These are phyloP conservation scores for Heliconius erato DNA, from an alignment of 2,888 invertebrate species.

Conservation along the genomic window DNA sequence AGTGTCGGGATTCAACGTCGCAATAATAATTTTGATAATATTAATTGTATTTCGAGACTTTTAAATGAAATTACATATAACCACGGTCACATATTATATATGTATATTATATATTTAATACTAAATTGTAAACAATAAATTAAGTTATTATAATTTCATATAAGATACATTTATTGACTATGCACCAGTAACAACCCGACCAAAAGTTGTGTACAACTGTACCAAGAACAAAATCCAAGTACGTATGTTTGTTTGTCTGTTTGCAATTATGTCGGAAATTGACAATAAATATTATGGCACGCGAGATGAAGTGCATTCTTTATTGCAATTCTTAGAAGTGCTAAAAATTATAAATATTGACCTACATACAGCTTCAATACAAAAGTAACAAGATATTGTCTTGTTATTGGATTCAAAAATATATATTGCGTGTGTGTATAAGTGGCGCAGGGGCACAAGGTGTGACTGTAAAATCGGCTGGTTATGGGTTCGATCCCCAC, in stretches of 20 bases:
- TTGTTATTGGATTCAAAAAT: too few species aligned
- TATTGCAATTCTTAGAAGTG: conserved; percentile 6
- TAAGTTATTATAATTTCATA: background rate
- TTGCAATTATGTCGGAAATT: conserved; percentile 13
- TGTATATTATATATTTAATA: background rate
- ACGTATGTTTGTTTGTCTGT: conserved; percentile 22
- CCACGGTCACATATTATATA: background rate
- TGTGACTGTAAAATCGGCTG: too few species aligned
- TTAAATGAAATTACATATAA: too few species aligned
- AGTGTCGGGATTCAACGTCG: too few species aligned
- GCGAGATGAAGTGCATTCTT: conserved; percentile 19
- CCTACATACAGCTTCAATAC: too few species aligned
- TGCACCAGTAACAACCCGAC: background rate
- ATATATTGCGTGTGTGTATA: too few species aligned
- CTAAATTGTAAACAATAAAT: background rate
- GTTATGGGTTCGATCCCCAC: too few species aligned
- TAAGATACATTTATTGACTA: background rate
- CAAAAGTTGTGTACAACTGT: background rate
- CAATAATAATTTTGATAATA: background rate
- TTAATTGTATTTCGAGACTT: background rate
- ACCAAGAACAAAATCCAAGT: background rate
- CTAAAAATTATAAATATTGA: conserved; percentile 3
- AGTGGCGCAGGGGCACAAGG: too few species aligned
- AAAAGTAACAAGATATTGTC: too few species aligned
- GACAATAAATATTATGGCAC: conserved; percentile 13